Conservation (phyloP, 2,888 invertebrate species). For the Agrotis exclamationis region DNA sequence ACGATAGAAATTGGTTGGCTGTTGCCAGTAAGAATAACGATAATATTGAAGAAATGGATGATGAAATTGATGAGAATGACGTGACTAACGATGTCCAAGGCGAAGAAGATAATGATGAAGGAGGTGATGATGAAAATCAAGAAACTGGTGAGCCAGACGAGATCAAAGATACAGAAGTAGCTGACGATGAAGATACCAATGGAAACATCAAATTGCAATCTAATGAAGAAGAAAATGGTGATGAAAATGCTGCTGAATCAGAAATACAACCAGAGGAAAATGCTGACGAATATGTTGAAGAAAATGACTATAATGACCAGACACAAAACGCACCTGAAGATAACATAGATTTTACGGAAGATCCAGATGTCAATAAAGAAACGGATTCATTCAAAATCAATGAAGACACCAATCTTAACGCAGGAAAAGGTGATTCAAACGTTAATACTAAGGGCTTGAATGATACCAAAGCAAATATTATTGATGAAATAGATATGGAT, state of each 20-base stretch:
- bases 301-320: too few relatives aligned
- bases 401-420: background rate
- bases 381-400: background rate
- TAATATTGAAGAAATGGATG: background rate
- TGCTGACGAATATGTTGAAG: background rate
- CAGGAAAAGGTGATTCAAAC: slow-evolving; percentile 2
- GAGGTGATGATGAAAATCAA: background rate
- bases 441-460: slow-evolving; percentile 34
- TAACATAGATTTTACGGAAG: slow-evolving; percentile 17
- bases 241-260: background rate
- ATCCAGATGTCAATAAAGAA: background rate
- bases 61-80: slow-evolving; percentile 17
- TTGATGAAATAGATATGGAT: slow-evolving; percentile 50
- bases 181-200: slow-evolving; percentile 21
- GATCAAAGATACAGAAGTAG: background rate
- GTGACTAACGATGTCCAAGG: background rate
- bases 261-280: background rate
- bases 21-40: background rate
- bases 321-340: background rate
- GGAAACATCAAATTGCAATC: slow-evolving; percentile 24
- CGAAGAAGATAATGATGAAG: background rate
- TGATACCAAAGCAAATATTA: slow-evolving; percentile 18
- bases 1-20: background rate
- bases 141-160: background rate
- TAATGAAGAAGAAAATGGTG: slow-evolving; percentile 15